A percentile compares a stretch with the other conserved stretches of the same genome.
phyloP scores from a whole-genome alignment of 2,113 vertebrate species.

The Nettapus auritus region DNA sequence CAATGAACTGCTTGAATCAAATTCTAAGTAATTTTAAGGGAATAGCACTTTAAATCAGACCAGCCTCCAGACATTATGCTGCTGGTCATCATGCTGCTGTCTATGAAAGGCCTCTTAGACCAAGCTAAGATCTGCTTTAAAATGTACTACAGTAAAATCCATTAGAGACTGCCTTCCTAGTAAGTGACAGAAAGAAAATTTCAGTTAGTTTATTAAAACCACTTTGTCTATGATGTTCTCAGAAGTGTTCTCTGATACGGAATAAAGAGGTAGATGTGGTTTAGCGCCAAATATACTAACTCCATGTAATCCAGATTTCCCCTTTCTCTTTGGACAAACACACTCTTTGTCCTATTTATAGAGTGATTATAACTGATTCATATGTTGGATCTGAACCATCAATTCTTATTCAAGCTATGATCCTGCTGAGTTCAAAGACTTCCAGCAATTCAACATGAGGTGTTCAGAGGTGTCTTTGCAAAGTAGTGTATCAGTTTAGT shows the following conservation, averaged over 20 bases:
- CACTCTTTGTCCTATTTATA: background rate
- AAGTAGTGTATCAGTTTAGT: background rate
- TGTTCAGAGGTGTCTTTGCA: slow-evolving; percentile 56
- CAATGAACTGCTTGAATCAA: background rate
- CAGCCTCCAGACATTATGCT: accelerated
- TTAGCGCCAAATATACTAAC: background rate
- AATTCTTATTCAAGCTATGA: slow-evolving; percentile 26
- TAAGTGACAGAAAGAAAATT: background rate
- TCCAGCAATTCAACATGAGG: slow-evolving; percentile 23
- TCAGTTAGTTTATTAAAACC: background rate
- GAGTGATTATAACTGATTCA: background rate
- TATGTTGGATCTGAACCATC: slow-evolving; percentile 1
- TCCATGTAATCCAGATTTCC: background rate
- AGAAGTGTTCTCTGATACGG: background rate
- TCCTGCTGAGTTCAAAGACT: slow-evolving; percentile 61
- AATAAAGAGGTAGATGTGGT: background rate
- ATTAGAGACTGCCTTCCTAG: background rate
- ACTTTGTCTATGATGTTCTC: background rate
- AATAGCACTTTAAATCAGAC: background rate
- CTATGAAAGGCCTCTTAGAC: background rate
- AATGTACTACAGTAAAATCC: background rate
- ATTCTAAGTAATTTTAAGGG: background rate
- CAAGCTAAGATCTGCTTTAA: background rate
- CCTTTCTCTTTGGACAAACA: background rate
- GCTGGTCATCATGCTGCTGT: background rate